Conservation (phyloP, 1,140 invertebrate genomes). For the Brachionus koreanus region DNA sequence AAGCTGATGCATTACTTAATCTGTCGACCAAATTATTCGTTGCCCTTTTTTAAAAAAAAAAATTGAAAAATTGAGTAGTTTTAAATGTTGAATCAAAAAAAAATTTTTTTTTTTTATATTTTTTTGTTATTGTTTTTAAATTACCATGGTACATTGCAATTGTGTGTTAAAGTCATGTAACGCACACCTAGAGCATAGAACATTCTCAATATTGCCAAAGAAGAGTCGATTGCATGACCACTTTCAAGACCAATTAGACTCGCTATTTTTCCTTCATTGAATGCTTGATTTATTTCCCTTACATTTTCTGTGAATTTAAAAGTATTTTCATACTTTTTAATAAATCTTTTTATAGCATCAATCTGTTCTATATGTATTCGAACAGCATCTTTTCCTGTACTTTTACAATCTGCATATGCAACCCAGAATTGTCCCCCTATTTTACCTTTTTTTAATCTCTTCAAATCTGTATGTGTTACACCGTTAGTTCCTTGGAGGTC, state of each 20-base stretch:
- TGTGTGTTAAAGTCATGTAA: conserved; percentile 75
- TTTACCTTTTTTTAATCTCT: conserved; percentile 71
- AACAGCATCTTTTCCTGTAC: conserved; percentile 76
- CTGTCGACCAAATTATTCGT: too few species aligned
- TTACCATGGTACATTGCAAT: too few species aligned
- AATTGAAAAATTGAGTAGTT: not conserved
- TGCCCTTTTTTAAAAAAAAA: not conserved
- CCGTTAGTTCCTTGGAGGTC: conserved; percentile 1
- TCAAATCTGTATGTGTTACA: conserved; percentile 71
- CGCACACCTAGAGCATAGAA: conserved; percentile 72
- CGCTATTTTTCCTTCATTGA: conserved; percentile 71
- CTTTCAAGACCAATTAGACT: conserved; percentile 80
- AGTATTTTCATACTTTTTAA: conserved; percentile 72
- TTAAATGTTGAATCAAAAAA: too few species aligned
- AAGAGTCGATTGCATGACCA: conserved; percentile 73
- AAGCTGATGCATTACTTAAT: too few species aligned
- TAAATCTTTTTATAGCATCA: conserved; percentile 76
- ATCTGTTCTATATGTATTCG: conserved; percentile 79
- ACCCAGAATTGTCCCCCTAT: conserved; percentile 85
- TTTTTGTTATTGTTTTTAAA: not conserved
- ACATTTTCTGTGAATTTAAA: conserved; percentile 73
- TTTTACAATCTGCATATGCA: conserved; percentile 75
- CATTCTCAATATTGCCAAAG: conserved; percentile 69
- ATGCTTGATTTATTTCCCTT: conserved; percentile 70
- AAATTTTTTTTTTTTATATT: not conserved